Evolutionary conservation across 2,113 vertebrate species (phyloP), one percentile per base, ranked within the genome.

Genomic region (Vicugna pacos): DNA sequence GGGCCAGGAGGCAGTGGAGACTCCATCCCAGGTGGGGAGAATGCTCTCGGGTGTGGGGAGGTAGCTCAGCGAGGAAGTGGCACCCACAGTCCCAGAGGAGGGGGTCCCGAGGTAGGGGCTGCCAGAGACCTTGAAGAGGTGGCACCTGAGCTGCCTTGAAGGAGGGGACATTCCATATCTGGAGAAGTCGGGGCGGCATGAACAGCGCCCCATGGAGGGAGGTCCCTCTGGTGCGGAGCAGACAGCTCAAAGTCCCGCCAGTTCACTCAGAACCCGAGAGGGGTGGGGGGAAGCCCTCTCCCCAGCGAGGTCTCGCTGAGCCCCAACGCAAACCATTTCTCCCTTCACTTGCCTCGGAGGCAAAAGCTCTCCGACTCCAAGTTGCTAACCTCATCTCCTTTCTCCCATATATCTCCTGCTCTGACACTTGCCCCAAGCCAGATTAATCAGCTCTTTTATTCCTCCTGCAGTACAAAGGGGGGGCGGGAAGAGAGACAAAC

Each of bases 391-490:
- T 87, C 70, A 98, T 42, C 80, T 89, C 28, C 85, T 97, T 98
- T 97, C 42, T 83, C 89, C 96, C 67, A 93, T 93, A 88, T 13
- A 92, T 97, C 76, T 96, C 65, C 56, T 94, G 0, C 6, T 2
- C 89, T 96, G 90, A 97, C 56, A 97, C 97, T 98, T 97, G 67
- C 81, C 95, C 94, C 92, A 92, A 93, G 96, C 19, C 62, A 87
- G 62, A 95, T 97, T 96, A 97, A 97, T 98, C 82, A 96, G 30
- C 62, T 96, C 30, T 0, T 97, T 98, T 97, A 96, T 38, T 83
- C 76, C 97, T 90, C 88, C 92, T 96, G 32, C 15, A 38, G 72
- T 26, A 94, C 62, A 73, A 70, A 95, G 64, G 76, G 87, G 11
- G 35, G 24, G 20, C 35, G 64, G 42, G 14, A 60, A 50, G 83